A percentile compares a stretch with the other conserved stretches of the same genome.
Conservation (phyloP, 2,888 invertebrate species). For the Cremastobaeus sp. region DNA sequence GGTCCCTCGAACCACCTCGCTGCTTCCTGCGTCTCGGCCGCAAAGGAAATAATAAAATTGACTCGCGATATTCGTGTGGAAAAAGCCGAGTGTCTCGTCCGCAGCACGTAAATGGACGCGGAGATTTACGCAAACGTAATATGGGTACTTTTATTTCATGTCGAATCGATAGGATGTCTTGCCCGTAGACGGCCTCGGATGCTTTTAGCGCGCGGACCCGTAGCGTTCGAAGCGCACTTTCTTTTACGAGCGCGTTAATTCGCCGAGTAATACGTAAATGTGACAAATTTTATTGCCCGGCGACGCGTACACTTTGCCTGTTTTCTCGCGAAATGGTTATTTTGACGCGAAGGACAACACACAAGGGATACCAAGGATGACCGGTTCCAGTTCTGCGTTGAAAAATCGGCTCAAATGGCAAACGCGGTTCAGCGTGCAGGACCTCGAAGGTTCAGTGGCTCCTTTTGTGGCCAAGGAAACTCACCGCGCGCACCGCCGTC, state of each 20-base stretch:
- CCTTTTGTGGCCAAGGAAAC: conserved; percentile 48
- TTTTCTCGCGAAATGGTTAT: conserved; percentile 57
- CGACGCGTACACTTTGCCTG: conserved; percentile 34
- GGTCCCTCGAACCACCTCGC: too few species aligned
- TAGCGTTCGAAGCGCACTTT: conserved; percentile 11
- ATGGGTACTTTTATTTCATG: conserved; percentile 23
- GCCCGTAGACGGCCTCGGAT: conserved; percentile 11
- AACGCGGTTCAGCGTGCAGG: conserved; percentile 33
- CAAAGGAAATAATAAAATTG: too few species aligned
- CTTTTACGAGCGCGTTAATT: conserved; percentile 47
- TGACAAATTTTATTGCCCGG: conserved; percentile 58
- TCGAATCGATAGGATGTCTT: conserved; percentile 29
- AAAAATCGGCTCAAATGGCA: conserved; percentile 46
- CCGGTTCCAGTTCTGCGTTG: conserved; percentile 54
- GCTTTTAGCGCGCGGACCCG: conserved; percentile 2
- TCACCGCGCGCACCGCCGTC: conserved; percentile 8
- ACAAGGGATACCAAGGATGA: conserved; percentile 59
- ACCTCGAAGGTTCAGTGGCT: conserved; percentile 59
- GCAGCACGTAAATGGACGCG: neutral
- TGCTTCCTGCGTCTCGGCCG: too few species aligned
- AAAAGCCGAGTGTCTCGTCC: neutral
- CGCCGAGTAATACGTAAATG: conserved; percentile 35
- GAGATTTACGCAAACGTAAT: conserved; percentile 13
- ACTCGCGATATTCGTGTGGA: too few species aligned
- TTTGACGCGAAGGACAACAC: conserved; percentile 61